A percentile compares a stretch with the other conserved stretches of the same genome.
phyloP scores from a whole-genome alignment of 2,113 vertebrate species.

The Aegithalos caudatus region DNA sequence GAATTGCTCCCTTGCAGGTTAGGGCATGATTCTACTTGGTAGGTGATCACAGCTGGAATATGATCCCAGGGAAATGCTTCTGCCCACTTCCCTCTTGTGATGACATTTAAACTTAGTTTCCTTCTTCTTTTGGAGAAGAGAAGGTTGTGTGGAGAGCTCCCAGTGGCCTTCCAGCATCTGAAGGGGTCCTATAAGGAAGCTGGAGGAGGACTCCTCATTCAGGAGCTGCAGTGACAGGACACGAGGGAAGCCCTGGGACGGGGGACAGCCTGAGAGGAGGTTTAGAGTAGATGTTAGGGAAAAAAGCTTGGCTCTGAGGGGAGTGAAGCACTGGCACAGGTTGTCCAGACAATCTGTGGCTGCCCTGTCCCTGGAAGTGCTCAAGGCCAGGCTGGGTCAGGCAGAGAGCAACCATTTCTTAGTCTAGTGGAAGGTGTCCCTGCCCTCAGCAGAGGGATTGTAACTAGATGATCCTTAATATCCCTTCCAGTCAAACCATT shows the following conservation, averaged over 20 bases:
- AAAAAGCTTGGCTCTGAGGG: neutral
- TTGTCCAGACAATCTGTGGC: neutral
- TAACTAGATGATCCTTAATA: neutral
- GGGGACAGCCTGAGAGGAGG: no score
- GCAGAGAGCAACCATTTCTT: neutral
- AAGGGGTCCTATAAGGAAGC: neutral
- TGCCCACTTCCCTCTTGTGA: fast-evolving
- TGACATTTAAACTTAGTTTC: neutral
- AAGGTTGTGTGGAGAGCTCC: no score
- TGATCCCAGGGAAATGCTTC: neutral
- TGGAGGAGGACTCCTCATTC: neutral
- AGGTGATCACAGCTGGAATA: neutral
- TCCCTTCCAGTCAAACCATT: neutral
- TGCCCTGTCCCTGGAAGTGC: neutral
- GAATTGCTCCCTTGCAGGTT: neutral
- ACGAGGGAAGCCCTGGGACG: neutral
- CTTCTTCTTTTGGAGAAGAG: neutral
- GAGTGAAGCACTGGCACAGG: neutral
- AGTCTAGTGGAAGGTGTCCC: neutral
- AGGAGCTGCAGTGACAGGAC: neutral
- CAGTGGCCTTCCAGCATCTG: neutral
- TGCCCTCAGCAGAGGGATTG: neutral
- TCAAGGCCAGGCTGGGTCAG: neutral
- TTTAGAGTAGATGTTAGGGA: neutral
- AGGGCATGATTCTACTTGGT: neutral